Evolutionary conservation across 2,113 vertebrate species (phyloP).

Genomic region (Ochotona princeps): DNA sequence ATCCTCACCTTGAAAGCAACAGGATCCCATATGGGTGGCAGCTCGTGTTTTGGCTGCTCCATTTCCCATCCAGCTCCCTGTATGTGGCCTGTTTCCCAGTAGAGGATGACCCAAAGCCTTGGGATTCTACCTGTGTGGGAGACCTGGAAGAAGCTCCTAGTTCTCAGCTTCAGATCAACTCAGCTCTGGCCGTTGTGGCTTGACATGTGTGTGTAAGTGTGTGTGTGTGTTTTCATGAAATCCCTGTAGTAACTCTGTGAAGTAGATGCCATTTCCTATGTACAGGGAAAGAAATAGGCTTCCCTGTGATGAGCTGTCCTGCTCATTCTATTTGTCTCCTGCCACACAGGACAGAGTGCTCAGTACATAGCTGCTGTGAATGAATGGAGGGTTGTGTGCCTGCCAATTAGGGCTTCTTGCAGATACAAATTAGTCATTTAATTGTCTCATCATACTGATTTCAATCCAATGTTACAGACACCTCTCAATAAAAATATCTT

Average conservation of each 20-base stretch:
- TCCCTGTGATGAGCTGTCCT: background rate
- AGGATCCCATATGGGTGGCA: no score
- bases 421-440: background rate
- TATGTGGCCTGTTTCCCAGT: no score
- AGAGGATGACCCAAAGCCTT: no score
- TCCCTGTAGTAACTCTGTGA: background rate
- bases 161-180: no score
- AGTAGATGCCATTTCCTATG: background rate
- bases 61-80: no score
- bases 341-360: background rate
- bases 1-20: no score
- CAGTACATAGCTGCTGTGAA: fast-evolving
- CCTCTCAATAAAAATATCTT: conserved; percentile 2
- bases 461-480: background rate
- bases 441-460: conserved; percentile 23
- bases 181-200: no score
- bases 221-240: background rate
- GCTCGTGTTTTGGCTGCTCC: no score
- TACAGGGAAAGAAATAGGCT: background rate
- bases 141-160: no score
- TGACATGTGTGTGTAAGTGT: background rate
- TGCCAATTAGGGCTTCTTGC: background rate
- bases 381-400: background rate
- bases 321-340: background rate
- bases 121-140: no score